Percentiles rank a stretch among this genome's conserved stretches.
Evolutionary conservation across 2,888 invertebrate species (phyloP).

Genomic region (Spilarctia lutea): DNA sequence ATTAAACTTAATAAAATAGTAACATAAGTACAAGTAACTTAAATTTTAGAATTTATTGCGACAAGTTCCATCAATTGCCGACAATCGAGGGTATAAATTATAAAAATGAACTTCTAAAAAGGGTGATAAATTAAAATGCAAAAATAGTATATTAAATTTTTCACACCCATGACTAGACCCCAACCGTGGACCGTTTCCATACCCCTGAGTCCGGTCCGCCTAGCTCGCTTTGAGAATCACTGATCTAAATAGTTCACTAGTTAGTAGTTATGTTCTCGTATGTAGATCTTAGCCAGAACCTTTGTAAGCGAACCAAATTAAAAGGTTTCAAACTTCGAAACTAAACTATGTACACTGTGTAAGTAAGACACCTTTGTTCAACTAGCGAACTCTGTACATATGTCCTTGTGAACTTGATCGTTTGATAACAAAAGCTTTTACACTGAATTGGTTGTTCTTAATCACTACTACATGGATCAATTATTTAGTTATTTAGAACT

Average conservation of each 20-base stretch:
- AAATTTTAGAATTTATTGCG: no score
- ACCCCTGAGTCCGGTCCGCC: background rate
- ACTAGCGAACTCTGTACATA: background rate
- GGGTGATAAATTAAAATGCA: no score
- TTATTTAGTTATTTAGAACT: no score
- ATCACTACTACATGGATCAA: no score
- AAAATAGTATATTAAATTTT: no score
- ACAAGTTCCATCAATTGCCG: no score
- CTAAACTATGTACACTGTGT: background rate
- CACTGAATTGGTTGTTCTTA: background rate
- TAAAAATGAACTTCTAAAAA: no score
- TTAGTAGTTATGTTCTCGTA: background rate
- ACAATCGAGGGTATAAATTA: no score
- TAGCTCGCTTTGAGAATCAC: background rate
- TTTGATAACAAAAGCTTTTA: background rate
- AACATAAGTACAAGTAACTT: no score
- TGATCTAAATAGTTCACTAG: conserved; percentile 6
- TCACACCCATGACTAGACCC: background rate
- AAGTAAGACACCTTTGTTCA: background rate
- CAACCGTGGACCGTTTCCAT: background rate
- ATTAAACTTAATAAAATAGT: no score
- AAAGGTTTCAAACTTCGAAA: background rate
- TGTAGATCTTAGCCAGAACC: background rate
- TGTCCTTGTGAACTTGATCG: background rate
- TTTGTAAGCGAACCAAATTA: background rate